Evolutionary conservation across 1,140 invertebrate genomes (phyloP), one percentile per base, ranked within the genome.

Genomic region (Drosophila prosaltans): DNA sequence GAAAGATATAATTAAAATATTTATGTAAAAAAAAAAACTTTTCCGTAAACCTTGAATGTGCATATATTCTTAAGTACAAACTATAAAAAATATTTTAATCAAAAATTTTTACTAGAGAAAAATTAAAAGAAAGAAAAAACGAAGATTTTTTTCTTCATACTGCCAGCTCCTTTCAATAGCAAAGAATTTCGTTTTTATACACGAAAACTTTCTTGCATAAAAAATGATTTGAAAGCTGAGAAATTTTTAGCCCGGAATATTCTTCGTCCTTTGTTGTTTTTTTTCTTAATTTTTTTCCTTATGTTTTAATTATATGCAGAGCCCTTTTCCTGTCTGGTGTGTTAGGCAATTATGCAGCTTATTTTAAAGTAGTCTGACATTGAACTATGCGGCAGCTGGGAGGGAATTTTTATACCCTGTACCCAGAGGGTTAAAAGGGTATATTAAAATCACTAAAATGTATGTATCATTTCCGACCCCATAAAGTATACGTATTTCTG

Each of bases 31-130:
- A 51, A 10, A 26, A 67, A 69, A 74, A 69, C 66, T 77, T 65
- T 60, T 16, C 28, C 1, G 10, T 26, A 30, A 66, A 69, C 65
- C 73, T 80, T 69, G 68, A 65, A 24, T 28, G 8, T 11, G n/a
- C 5, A n/a, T 4, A 32, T 21, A 16, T 30, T 39, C 30, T 48
- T 58, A 26, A 40, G 58, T 55, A 63, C 59, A 65, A 73, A 48
- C 45, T 66, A 63, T 70, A 86, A 69, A 70, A 82, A 82, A 88
- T 82, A 74, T 69, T 88, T 88, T 82, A 80, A 88, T 86, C 75
- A 88, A 71, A 69, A 71, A 48, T 65, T 41, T 63, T 63, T 55
- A 59, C 41, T 59, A 40, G 10, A 59, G 69, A 10, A 64, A 51
- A 68, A 66, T 58, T 40, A 63, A 81, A 76, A 77, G 59, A 63